phyloP scores from a whole-genome alignment of 2,797 vertebrate genomes.

The Chaenodraco wilsoni region DNA sequence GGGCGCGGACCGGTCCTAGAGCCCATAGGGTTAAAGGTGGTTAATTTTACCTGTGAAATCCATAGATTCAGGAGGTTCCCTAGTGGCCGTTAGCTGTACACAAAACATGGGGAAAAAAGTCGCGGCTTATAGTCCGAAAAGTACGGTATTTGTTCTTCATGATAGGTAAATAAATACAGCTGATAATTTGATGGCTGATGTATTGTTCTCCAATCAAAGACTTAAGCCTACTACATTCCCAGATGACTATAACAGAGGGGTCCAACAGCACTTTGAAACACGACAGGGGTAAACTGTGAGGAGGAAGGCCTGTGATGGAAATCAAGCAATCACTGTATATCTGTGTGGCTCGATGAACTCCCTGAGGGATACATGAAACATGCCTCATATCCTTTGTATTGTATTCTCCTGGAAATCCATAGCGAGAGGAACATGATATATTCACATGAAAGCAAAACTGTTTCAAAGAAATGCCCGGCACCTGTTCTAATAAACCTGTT shows the following conservation, averaged over 20 bases:
- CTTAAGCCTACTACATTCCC: neutral
- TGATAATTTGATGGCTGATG: neutral
- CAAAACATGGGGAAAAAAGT: no score
- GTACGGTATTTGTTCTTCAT: neutral
- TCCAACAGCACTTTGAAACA: constrained; percentile 1
- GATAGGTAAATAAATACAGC: neutral
- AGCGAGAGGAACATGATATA: constrained; percentile 2
- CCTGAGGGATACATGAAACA: constrained; percentile 28
- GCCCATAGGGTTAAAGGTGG: no score
- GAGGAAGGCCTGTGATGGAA: constrained; percentile 35
- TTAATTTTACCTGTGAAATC: no score
- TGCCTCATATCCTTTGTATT: constrained; percentile 37
- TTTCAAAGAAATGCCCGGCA: constrained; percentile 29
- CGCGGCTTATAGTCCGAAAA: no score
- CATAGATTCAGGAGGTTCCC: no score
- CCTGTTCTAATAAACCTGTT: constrained; percentile 18
- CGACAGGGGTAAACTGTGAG: constrained; percentile 25
- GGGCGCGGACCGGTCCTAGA: no score
- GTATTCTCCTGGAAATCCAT: constrained; percentile 51
- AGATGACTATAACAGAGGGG: neutral
- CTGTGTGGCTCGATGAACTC: constrained; percentile 55
- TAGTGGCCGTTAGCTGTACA: no score
- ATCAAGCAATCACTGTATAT: constrained; percentile 11
- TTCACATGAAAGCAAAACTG: constrained; percentile 42
- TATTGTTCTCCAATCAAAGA: constrained; percentile 4